Conservation (phyloP, 2,888 invertebrate species). For the Melanostoma mellinum region DNA sequence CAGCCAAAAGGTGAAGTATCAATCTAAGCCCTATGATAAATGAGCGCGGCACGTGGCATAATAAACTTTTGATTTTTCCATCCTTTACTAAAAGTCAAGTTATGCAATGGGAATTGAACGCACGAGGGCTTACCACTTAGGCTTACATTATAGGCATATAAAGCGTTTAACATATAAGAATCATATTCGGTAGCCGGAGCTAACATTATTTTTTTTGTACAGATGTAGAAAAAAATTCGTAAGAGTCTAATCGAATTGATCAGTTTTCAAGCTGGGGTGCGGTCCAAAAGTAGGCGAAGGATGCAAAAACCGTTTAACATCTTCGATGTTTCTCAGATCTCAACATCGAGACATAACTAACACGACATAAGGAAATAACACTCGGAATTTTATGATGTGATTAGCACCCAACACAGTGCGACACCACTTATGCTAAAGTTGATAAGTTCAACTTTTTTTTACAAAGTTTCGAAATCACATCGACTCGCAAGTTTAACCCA, state of each 20-base stretch:
- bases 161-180: conserved; percentile 12
- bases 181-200: neutral
- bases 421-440: too few species aligned
- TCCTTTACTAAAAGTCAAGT: conserved; percentile 15
- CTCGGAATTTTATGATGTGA: too few species aligned
- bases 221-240: neutral
- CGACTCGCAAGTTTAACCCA: too few species aligned
- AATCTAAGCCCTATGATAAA: conserved; percentile 58
- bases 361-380: too few species aligned
- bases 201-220: neutral
- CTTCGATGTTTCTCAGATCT: too few species aligned
- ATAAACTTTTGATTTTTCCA: conserved; percentile 34
- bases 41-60: conserved; percentile 57
- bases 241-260: too few species aligned
- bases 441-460: too few species aligned
- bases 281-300: conserved; percentile 10
- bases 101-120: conserved; percentile 45
- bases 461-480: too few species aligned
- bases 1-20: conserved; percentile 64
- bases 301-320: conserved; percentile 26
- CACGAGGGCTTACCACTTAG: conserved; percentile 36
- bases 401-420: too few species aligned
- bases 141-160: conserved; percentile 18
- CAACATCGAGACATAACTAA: too few species aligned
- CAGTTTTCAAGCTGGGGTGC: neutral